phyloP scores from a whole-genome alignment of 2,888 invertebrate genomes.

The Brachyopa scutellaris region DNA sequence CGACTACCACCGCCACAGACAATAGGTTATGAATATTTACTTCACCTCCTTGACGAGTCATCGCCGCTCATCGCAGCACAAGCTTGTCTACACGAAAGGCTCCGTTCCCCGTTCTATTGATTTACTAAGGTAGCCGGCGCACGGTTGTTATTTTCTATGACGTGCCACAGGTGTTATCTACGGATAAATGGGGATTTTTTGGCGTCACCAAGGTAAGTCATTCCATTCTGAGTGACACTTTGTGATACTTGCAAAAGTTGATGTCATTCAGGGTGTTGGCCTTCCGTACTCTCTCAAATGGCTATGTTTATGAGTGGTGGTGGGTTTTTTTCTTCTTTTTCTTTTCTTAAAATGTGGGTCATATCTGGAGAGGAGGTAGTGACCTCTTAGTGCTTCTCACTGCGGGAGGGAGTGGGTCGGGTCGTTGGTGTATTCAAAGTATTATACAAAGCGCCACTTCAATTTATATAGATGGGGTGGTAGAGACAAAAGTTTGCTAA shows the following conservation, averaged over 20 bases:
- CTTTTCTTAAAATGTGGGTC: constrained; percentile 23
- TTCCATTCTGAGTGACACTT: constrained; percentile 16
- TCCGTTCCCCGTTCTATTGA: constrained; percentile 24
- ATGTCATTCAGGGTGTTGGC: constrained; percentile 23
- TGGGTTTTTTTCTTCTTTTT: neutral
- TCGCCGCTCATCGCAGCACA: constrained; percentile 31
- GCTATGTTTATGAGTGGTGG: neutral
- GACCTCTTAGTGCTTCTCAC: constrained; percentile 27
- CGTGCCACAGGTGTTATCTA: constrained; percentile 60
- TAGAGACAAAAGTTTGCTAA: constrained; percentile 59
- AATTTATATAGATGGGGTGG: constrained; percentile 24
- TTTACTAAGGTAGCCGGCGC: neutral
- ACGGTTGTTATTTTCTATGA: neutral
- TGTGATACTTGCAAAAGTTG: constrained; percentile 33
- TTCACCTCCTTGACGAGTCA: constrained; percentile 10
- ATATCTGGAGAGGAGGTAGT: constrained; percentile 38
- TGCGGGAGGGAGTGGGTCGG: neutral
- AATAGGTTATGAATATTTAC: constrained; percentile 54
- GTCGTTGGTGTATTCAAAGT: neutral
- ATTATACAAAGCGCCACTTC: constrained; percentile 29
- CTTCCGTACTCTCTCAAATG: constrained; percentile 17
- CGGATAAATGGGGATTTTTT: constrained; percentile 20
- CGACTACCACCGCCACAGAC: constrained; percentile 27
- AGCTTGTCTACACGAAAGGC: constrained; percentile 12
- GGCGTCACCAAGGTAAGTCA: constrained; percentile 6